Conservation (phyloP, 2,113 vertebrate genomes). For the Lepus timidus region DNA sequence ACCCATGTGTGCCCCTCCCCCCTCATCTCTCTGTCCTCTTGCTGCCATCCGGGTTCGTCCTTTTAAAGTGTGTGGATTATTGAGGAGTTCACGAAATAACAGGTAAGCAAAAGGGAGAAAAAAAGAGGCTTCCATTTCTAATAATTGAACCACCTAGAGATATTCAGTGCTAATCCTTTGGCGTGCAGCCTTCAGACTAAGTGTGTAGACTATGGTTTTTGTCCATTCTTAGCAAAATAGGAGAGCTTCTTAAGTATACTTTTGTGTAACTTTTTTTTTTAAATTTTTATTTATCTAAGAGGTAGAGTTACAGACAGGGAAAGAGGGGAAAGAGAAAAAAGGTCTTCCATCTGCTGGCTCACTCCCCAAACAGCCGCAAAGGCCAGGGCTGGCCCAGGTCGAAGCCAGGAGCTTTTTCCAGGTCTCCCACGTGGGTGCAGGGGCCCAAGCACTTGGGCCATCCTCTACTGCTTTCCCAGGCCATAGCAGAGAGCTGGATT, state of each 20-base stretch:
- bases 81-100: conserved; percentile 3
- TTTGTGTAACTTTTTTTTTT: background rate
- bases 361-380: too few relatives aligned
- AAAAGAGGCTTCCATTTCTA: background rate
- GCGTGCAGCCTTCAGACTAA: background rate
- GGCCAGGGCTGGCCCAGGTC: too few relatives aligned
- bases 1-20: rapidly evolving
- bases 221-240: conserved; percentile 9
- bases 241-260: background rate
- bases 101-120: background rate
- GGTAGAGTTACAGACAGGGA: too few relatives aligned
- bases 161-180: background rate
- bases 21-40: background rate
- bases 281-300: too few relatives aligned
- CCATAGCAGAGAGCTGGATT: too few relatives aligned
- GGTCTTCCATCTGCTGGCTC: too few relatives aligned
- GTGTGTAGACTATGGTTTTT: background rate
- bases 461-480: too few relatives aligned
- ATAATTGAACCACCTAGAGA: background rate
- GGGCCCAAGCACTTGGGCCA: too few relatives aligned
- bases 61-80: background rate
- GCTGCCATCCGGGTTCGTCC: background rate
- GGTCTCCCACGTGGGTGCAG: too few relatives aligned
- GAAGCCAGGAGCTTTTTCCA: too few relatives aligned
- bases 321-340: too few relatives aligned